A percentile compares a stretch with the other conserved stretches of the same genome.
Conservation (phyloP, 2,113 vertebrate species). For the Asarcornis scutulata region DNA sequence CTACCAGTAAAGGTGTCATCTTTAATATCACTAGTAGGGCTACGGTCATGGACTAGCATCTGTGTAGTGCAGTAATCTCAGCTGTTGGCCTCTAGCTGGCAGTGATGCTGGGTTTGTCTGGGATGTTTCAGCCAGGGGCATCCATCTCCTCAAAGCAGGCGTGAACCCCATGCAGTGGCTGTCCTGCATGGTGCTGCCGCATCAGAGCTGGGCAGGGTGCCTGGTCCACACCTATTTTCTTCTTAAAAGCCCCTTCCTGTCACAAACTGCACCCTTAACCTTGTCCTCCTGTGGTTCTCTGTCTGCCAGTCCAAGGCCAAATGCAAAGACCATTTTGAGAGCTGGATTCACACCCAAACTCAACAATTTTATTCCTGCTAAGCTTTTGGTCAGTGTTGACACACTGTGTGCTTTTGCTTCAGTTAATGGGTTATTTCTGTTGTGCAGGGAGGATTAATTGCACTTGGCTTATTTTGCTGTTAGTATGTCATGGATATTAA, state of each 20-base stretch:
- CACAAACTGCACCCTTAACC: neutral
- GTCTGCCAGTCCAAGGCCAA: neutral
- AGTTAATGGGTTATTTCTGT: conserved; percentile 35
- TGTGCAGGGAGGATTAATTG: conserved; percentile 35
- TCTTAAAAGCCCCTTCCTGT: neutral
- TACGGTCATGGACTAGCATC: neutral
- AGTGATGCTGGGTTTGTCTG: neutral
- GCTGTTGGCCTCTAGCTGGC: neutral
- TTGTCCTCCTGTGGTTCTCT: neutral
- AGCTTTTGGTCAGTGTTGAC: neutral
- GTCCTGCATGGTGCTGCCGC: rapidly evolving
- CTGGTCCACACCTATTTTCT: rapidly evolving
- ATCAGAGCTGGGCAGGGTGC: neutral
- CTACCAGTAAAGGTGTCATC: neutral
- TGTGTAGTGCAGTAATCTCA: neutral
- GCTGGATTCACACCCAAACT: neutral
- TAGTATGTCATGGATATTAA: conserved; percentile 41
- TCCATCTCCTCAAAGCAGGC: neutral
- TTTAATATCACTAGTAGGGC: neutral
- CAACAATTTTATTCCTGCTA: neutral
- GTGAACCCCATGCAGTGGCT: neutral
- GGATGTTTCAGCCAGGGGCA: neutral
- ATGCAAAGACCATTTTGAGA: neutral
- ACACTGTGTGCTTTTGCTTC: neutral
- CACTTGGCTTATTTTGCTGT: neutral